Base-by-base conservation (phyloP, 2,797 vertebrate species). In the Eurystomus glaucurus region DNA sequence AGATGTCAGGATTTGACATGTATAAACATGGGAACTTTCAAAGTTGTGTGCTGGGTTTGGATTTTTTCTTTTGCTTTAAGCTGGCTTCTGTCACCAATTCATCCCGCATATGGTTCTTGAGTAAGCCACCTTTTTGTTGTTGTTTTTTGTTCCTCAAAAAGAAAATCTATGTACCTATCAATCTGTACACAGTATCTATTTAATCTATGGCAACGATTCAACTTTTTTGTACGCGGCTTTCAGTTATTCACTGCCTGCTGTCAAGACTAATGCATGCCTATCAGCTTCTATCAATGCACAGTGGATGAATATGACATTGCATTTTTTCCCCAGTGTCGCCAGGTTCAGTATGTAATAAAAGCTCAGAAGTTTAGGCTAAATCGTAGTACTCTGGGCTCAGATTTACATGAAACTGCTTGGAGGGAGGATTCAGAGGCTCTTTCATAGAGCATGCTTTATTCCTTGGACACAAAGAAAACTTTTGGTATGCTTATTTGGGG, bases 211-310 rank as follows among this genome's bases (percentile, higher is more conserved):
- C 86, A 93, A 83, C 19, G 16, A 85, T 94, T 94, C 94, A 96
- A 83, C 41, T 41, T 96, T 94, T 95, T 84, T 93, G 75, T 61
- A 72, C 76, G 3, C 57, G 81, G 84, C 72, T 87, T 93, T 96
- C 75, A 83, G 61, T 92, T 89, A 65, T 87, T 93, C 95, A 88
- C 68, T 25, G 76, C 69, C 66, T 62, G 90, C 95, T 97, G 90
- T 95, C 90, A 93, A 58, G 92, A 75, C 65, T 55, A 94, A 88
- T 93, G 75, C 92, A 97, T 84, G 92, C 82, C 84, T 96, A 94
- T 97, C 95, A 96, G 62, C 64, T 94, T 95, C 89, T 80, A 88
- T 94, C 87, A 96, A 74, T 18, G 74, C 50, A 55, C 17, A 72
- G 22, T 13, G 69, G 71, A 77, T 94, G 81, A 93, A 91, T 94